Evolutionary conservation across 2,888 invertebrate species (phyloP).

Genomic region (Mycalesis mineus): DNA sequence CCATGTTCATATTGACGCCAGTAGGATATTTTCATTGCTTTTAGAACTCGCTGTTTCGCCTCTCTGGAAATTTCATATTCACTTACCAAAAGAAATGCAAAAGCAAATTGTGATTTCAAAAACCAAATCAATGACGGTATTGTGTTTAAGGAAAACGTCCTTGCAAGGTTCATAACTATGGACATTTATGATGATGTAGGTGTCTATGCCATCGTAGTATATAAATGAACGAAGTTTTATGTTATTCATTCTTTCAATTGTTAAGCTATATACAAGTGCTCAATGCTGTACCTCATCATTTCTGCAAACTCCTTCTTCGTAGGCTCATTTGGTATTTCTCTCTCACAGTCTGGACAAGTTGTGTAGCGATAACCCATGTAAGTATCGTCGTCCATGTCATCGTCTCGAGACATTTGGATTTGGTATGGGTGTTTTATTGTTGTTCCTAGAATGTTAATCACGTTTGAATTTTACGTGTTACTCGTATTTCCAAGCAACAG

Average conservation of each 20-base stretch:
- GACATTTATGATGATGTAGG: too few relatives aligned
- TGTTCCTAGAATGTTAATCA: constrained; percentile 49
- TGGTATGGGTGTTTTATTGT: constrained; percentile 79
- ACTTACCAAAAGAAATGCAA: neutral
- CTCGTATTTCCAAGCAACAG: too few relatives aligned
- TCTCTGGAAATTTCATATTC: constrained; percentile 51
- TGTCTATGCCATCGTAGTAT: too few relatives aligned
- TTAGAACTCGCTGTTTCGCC: constrained; percentile 78
- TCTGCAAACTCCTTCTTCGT: constrained; percentile 78
- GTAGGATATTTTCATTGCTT: constrained; percentile 80
- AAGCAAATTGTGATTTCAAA: too few relatives aligned
- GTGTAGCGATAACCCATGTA: constrained; percentile 70
- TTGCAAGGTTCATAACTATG: too few relatives aligned
- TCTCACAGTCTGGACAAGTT: constrained; percentile 78
- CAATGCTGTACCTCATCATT: constrained; percentile 76
- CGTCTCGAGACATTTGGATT: constrained; percentile 62
- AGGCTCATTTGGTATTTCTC: constrained; percentile 76
- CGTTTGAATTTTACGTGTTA: neutral
- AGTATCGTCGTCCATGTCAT: constrained; percentile 65
- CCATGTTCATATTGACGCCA: constrained; percentile 82
- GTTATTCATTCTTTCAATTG: too few relatives aligned
- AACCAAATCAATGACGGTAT: too few relatives aligned
- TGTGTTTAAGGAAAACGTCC: too few relatives aligned
- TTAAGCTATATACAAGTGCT: too few relatives aligned
- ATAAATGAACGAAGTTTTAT: too few relatives aligned